Conservation (phyloP, 2,113 vertebrate genomes). For the Erythrocercus mccallii region DNA sequence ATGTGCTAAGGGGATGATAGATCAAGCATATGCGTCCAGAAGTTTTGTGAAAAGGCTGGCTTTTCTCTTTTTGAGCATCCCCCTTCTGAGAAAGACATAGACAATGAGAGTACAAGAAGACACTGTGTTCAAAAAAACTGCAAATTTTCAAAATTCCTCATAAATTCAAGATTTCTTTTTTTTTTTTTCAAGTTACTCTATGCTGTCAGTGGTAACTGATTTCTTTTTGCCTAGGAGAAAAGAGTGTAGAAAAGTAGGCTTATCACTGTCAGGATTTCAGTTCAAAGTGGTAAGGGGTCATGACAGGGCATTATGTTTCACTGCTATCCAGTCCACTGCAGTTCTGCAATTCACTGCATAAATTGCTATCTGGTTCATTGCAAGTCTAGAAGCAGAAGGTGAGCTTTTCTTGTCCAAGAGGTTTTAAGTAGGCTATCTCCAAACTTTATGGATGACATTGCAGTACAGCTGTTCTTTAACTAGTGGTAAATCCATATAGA, state of each 20-base stretch:
- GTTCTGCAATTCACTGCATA: background rate
- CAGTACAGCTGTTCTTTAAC: background rate
- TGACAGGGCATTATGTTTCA: background rate
- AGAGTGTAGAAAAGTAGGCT: background rate
- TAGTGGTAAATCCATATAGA: background rate
- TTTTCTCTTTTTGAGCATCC: background rate
- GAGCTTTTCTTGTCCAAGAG: background rate
- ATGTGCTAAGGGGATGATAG: background rate
- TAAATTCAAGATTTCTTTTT: background rate
- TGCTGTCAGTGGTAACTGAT: background rate
- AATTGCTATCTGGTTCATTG: background rate
- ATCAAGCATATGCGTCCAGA: background rate
- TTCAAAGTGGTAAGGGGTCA: background rate
- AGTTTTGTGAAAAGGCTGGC: background rate
- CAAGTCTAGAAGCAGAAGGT: background rate
- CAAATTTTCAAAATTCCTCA: background rate
- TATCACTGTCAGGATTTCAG: background rate
- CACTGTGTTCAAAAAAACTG: background rate
- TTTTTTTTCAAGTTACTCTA: background rate
- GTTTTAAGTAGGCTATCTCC: background rate
- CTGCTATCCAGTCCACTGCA: background rate
- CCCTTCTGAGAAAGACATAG: background rate
- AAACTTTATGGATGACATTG: background rate
- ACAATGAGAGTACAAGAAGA: background rate
- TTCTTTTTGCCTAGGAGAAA: background rate